phyloP scores from a whole-genome alignment of 2,888 invertebrate genomes.

The Helobdella robusta region DNA sequence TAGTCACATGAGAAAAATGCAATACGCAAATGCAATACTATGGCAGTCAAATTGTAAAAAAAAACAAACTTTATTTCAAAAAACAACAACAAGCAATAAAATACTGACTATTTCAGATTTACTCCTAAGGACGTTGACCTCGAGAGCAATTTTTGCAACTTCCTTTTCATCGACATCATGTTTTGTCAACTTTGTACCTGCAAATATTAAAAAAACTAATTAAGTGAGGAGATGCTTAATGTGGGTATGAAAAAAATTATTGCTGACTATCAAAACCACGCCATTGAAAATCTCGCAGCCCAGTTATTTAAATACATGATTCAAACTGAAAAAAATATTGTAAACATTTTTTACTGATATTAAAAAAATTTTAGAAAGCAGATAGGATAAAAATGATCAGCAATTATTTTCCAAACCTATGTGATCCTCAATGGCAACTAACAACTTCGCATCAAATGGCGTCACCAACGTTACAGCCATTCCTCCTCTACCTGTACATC shows the following conservation, averaged over 20 bases:
- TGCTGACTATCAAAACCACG: neutral
- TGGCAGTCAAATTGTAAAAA: too few species aligned
- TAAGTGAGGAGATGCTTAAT: neutral
- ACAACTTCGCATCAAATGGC: conserved; percentile 74
- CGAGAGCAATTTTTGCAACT: conserved; percentile 78
- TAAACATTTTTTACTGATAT: neutral
- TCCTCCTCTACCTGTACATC: conserved; percentile 72
- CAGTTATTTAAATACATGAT: neutral
- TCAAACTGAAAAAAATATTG: neutral
- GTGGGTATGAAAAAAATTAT: neutral
- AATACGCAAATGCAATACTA: too few species aligned
- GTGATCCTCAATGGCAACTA: conserved; percentile 73
- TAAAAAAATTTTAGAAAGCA: neutral
- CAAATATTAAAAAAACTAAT: conserved; percentile 11
- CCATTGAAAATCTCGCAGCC: neutral
- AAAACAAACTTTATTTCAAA: neutral
- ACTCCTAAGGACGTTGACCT: conserved; percentile 80
- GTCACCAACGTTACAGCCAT: conserved; percentile 81
- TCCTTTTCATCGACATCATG: conserved; percentile 75
- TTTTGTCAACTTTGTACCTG: conserved; percentile 71
- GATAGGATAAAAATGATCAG: neutral
- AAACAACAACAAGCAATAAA: neutral
- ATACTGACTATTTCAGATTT: conserved; percentile 68
- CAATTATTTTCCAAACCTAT: conserved; percentile 43
- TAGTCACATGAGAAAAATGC: neutral